Evolutionary conservation across 2,113 vertebrate genomes (phyloP).

Genomic region (Dicentrarchus labrax): DNA sequence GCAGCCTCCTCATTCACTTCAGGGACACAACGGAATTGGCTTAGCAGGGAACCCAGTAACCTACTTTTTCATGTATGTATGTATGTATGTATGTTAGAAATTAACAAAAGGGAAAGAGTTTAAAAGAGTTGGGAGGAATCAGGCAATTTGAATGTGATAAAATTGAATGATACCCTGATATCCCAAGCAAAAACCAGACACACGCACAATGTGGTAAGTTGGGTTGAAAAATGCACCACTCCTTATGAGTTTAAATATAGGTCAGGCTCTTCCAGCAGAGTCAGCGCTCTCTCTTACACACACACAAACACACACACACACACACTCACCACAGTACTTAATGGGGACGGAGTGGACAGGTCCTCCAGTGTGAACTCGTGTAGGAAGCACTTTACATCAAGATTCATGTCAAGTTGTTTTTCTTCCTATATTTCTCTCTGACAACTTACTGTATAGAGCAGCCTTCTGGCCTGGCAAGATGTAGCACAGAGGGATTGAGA

Average conservation of each 20-base stretch:
- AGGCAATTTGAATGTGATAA: background rate
- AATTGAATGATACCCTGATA: background rate
- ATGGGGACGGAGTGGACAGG: constrained; percentile 47
- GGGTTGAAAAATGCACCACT: constrained; percentile 27
- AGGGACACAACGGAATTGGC: background rate
- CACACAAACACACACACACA: constrained; percentile 47
- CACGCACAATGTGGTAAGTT: constrained; percentile 2
- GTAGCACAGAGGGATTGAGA: constrained; percentile 3
- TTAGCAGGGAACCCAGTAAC: background rate
- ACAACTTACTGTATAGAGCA: background rate
- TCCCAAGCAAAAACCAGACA: background rate
- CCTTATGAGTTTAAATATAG: constrained; percentile 55
- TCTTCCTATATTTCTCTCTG: constrained; percentile 35
- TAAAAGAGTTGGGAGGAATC: background rate
- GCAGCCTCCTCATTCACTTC: background rate
- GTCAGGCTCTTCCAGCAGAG: constrained; percentile 48
- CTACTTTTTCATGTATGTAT: background rate
- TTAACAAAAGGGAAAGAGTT: background rate
- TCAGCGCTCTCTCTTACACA: constrained; percentile 35
- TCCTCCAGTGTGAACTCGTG: constrained; percentile 53
- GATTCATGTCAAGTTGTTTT: constrained; percentile 57
- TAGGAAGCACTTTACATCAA: constrained; percentile 67
- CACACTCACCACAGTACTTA: constrained; percentile 25
- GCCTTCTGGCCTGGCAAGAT: constrained; percentile 1
- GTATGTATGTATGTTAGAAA: background rate